These are phyloP conservation scores for Lonchura striata DNA, from an alignment of 2,113 vertebrate species.

Conservation along the genomic window DNA sequence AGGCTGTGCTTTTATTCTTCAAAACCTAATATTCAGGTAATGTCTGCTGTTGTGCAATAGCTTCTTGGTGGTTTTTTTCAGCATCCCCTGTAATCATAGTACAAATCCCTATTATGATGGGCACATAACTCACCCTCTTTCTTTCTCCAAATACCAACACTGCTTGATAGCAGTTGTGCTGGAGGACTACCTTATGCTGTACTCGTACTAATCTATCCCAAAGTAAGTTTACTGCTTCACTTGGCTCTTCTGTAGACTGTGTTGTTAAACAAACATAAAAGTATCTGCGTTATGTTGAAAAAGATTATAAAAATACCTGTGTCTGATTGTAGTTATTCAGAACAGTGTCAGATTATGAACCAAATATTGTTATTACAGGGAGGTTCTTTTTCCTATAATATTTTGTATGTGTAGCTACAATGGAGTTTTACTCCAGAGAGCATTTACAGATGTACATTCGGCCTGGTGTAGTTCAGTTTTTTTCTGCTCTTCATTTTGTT, in stretches of 20 bases:
- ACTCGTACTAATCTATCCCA: background rate
- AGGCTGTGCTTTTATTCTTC: background rate
- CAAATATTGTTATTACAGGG: background rate
- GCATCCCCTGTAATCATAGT: background rate
- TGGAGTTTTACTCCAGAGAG: background rate
- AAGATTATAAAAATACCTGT: background rate
- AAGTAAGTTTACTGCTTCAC: background rate
- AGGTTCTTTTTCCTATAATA: background rate
- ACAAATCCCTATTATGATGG: constrained; percentile 19
- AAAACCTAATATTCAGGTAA: background rate
- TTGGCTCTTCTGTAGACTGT: background rate
- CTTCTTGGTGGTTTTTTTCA: constrained; percentile 8
- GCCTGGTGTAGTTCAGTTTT: background rate
- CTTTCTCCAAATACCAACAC: background rate
- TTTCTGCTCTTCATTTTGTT: background rate
- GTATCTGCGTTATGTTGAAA: background rate
- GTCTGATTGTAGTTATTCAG: background rate
- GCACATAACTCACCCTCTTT: background rate
- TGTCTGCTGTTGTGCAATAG: background rate
- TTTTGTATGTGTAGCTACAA: background rate
- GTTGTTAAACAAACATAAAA: background rate
- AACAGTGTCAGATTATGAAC: background rate
- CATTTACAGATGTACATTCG: background rate
- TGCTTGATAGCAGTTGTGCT: background rate
- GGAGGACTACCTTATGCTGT: background rate